Evolutionary conservation across 2,888 invertebrate genomes (phyloP), one percentile per base, ranked within the genome.

Genomic region (Tipula lateralis): DNA sequence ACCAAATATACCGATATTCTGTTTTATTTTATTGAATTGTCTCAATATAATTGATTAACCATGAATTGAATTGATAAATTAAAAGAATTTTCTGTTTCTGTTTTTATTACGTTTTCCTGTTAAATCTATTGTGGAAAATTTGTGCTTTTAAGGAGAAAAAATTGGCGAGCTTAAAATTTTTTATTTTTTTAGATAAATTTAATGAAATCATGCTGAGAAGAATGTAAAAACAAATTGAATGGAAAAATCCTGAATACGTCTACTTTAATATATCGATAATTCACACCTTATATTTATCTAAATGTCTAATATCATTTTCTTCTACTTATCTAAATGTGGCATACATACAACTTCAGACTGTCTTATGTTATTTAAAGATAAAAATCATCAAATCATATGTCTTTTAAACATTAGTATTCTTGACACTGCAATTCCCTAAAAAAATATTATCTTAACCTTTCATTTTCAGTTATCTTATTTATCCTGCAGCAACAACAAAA

Each of bases 11-110:
- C 44, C 44, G 66, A 6, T 24, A 24, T 24, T 66, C 24, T 44
- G 0, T 44, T 44, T 44, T 44, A 2, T 44, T 16, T 13, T 24
- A 66, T 66, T 66, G 66, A 66, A 66, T 66, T 66, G 66, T 66
- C 66, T 66, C 66, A 66, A 19, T 66, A 66, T 66, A 66, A 66
- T 66, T 66, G 66, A 66, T 66, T 66, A 66, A 66, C 66, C 66
- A 24, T 66, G 66, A 66, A 66, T 24, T 66, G 66, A 66, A 66
- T 66, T 66, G 66, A 66, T 66, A 66, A 66, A 66, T 66, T 66
- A 24, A 66, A 7, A 66, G 19, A 66, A 24, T 66, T 66, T n/a
- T 44, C 6, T 44, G n/a, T n/a, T n/a, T n/a, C n/a, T n/a, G n/a
- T 44, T 3, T n/a, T 19, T 66, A 24, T 9, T 66, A 66, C 19